Evolutionary conservation across 2,113 vertebrate species (phyloP), one percentile per base, ranked within the genome.

Genomic region (Hepsetus odoe): DNA sequence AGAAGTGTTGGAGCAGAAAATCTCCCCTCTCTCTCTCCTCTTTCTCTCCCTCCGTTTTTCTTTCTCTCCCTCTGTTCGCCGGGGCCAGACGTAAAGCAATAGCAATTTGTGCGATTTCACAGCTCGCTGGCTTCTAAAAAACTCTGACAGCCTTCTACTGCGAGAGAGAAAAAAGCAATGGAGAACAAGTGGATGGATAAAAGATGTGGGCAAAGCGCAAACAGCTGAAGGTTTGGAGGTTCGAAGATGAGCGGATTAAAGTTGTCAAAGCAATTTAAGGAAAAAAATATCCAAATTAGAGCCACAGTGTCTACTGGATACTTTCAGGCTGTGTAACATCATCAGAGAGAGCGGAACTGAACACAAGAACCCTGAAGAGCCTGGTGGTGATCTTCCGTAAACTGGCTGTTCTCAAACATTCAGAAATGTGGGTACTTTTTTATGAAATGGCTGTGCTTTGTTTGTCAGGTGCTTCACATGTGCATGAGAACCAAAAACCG

Each of bases 101-200:
- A 89, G 90, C 91, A 93, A 94, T 94, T 93, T 92, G 92, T 91
- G 89, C 89, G 91, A 93, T 93, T 93, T 93, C 91, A 93, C 92
- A 93, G 92, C 87, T 92, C 86, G 87, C 85, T 80, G 87, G 67
- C 82, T 88, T 89, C 85, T 85, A 90, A 90, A 84, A 91, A 90
- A 88, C 87, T 88, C 89, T 93, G 92, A 92, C 92, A 92, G 90
- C 87, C 86, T 82, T 80, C 85, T 26, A 53, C 84, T 82, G 84
- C 80, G 88, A 85, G 86, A 68, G 13, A 75, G 66, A 4, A 53
- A 77, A 74, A 69, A 49, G 26, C 38, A 30, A 42, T 62, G 35
- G 18, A 26, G 65, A 28, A 81, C 76, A 32, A 75, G 80, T 61
- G 61, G 77, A 84, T 64, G 58, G 80, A 79, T 51, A 76, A 67